Base-by-base conservation (phyloP, 2,113 vertebrate species). In the Microcebus ravelobensis region DNA sequence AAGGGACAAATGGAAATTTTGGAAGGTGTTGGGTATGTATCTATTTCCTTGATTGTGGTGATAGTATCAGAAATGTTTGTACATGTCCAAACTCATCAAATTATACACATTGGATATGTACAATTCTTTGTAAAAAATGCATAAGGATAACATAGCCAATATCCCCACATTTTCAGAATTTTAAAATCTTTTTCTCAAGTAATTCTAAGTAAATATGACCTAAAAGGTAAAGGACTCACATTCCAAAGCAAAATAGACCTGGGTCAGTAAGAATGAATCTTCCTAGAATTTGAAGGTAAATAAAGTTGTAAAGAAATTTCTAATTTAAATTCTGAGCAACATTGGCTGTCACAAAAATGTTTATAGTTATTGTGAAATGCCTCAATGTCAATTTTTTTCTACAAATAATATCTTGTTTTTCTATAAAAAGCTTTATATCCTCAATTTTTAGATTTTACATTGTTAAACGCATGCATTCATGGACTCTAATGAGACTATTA, bases 401-500 rank as follows among this genome's bases (percentile, higher is more conserved):
- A 83, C 5, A 93, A 96, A 85, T 86, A 87, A 34, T 57, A 85
- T 67, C n/a, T 76, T 65, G 52, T 23, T 88, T 81, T 84, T 71
- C 70, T 84, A 90, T 90, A 25, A 59, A 87, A 87, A 90, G 4
- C 6, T 91, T 92, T 79, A 68, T 52, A 31, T 65, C n/a, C 13
- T 84, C 71, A 88, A 11, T 50, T 88, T 59, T 82, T 84, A 87
- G 13, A 8, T 20, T 90, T 96, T 67, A 50, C 29, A 65, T 59
- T 94, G 45, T 52, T 52, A 97, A 97, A 89, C 70, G 9, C 42
- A 89, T 76, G 12, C 42, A 89, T 93, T 57, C 73, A 45, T 25
- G 21, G 63, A 91, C 31, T 88, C 87, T 77, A 96, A 91, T 94
- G 71, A 89, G 83, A 55, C 93, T 90, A 73, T 88, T 92, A 92